Evolutionary conservation across 2,797 vertebrate genomes (phyloP).

Genomic region (Dallia pectoralis): DNA sequence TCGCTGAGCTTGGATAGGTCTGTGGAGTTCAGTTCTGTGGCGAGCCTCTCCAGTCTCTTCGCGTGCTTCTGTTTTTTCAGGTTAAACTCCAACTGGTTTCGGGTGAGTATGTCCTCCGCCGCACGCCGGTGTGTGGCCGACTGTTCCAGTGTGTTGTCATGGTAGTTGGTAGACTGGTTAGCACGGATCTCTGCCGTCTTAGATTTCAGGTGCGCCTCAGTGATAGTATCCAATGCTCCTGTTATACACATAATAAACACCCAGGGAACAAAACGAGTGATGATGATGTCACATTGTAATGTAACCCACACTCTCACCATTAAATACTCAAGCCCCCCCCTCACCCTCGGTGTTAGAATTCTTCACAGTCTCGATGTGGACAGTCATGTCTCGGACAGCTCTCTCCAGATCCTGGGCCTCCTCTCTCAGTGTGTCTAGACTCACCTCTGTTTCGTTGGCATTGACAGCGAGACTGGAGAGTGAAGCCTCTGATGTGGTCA

Average conservation of each 20-base stretch:
- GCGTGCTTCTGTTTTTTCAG: constrained; percentile 80
- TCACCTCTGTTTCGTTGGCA: constrained; percentile 64
- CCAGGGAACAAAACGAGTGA: not conserved
- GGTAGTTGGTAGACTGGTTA: constrained; percentile 76
- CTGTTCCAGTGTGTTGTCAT: constrained; percentile 68
- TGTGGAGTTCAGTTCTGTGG: constrained; percentile 77
- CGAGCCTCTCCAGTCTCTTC: constrained; percentile 83
- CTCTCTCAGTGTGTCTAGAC: constrained; percentile 68
- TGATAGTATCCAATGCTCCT: constrained; percentile 91
- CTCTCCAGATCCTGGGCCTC: constrained; percentile 77
- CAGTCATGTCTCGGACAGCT: constrained; percentile 74
- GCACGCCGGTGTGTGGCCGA: constrained; percentile 73
- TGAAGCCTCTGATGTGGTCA: constrained; percentile 74
- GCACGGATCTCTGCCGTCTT: constrained; percentile 74
- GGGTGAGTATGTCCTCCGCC: constrained; percentile 77
- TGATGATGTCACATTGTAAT: not conserved
- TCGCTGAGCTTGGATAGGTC: constrained; percentile 44
- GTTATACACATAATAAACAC: constrained; percentile 13
- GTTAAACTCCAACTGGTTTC: constrained; percentile 77
- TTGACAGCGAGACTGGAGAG: constrained; percentile 67
- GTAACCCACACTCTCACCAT: not conserved
- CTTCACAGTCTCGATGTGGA: constrained; percentile 85
- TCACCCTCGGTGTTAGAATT: constrained; percentile 91
- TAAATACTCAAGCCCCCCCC: constrained; percentile 15
- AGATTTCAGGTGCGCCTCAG: constrained; percentile 81